Percentiles rank a stretch among this genome's conserved stretches.
Conservation (phyloP, 2,888 invertebrate genomes). For the Pyralis farinalis region DNA sequence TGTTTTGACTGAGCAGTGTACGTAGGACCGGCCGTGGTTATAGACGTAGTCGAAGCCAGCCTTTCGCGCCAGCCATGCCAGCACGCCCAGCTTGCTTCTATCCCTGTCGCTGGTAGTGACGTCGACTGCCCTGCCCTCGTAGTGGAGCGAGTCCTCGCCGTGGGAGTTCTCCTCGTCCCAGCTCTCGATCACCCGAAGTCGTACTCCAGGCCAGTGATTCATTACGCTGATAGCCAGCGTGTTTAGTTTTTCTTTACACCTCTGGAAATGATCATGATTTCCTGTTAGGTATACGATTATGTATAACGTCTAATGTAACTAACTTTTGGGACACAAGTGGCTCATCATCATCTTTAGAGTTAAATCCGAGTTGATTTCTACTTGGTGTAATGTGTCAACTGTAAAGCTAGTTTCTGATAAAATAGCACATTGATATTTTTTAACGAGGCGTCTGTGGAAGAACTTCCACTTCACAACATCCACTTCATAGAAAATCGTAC, state of each 20-base stretch:
- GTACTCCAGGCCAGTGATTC: slow-evolving; percentile 99
- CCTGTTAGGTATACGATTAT: background rate
- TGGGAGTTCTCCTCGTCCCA: slow-evolving; percentile 95
- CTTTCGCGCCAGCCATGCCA: slow-evolving; percentile 96
- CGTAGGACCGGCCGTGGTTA: slow-evolving; percentile 96
- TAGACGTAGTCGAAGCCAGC: slow-evolving; percentile 99
- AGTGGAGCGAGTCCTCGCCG: slow-evolving; percentile 92
- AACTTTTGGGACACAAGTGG: too few relatives aligned
- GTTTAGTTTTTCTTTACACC: slow-evolving; percentile 97
- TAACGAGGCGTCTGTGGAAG: too few relatives aligned
- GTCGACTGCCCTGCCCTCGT: slow-evolving; percentile 98
- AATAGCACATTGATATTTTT: too few relatives aligned
- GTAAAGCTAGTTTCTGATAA: too few relatives aligned
- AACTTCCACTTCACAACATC: too few relatives aligned
- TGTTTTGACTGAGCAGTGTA: slow-evolving; percentile 98
- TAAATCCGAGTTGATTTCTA: too few relatives aligned
- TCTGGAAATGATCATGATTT: slow-evolving; percentile 82
- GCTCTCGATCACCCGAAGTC: slow-evolving; percentile 95
- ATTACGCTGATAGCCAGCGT: slow-evolving; percentile 97
- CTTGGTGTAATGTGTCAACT: too few relatives aligned
- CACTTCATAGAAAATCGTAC: too few relatives aligned
- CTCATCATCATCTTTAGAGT: too few relatives aligned
- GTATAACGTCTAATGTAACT: too few relatives aligned
- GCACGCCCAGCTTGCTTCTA: slow-evolving; percentile 96
- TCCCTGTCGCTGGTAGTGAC: slow-evolving; percentile 97